Conservation (phyloP, 1,140 invertebrate genomes). For the Bombus turneri region DNA sequence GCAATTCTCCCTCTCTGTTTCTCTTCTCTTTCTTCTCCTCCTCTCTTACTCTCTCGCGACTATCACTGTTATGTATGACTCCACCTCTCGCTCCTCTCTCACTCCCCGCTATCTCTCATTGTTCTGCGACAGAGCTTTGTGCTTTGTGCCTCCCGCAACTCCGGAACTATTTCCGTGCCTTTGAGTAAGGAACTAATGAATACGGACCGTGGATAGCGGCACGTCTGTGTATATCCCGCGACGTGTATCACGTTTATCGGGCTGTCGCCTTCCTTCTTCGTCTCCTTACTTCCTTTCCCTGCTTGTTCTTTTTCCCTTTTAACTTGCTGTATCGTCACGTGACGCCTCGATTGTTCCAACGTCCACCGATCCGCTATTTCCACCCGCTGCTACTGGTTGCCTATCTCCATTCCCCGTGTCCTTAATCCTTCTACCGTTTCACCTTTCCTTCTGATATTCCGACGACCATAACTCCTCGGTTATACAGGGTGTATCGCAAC, state of each 20-base stretch:
- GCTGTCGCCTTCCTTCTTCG: slow-evolving; percentile 54
- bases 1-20: slow-evolving; percentile 68
- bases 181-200: slow-evolving; percentile 83
- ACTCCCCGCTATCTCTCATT: slow-evolving; percentile 75
- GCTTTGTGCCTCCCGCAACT: slow-evolving; percentile 80
- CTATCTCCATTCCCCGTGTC: slow-evolving; percentile 5
- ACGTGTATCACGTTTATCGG: slow-evolving; percentile 65
- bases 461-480: neutral
- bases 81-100: slow-evolving; percentile 54
- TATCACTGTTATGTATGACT: slow-evolving; percentile 52
- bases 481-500: neutral
- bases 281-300: slow-evolving; percentile 47
- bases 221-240: slow-evolving; percentile 61
- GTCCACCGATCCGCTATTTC: slow-evolving; percentile 5
- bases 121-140: slow-evolving; percentile 82
- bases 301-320: slow-evolving; percentile 32
- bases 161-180: slow-evolving; percentile 81
- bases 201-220: slow-evolving; percentile 71
- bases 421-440: slow-evolving; percentile 18
- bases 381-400: neutral
- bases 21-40: slow-evolving; percentile 53
- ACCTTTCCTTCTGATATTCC: neutral
- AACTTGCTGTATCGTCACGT: slow-evolving; percentile 35
- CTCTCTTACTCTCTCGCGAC: slow-evolving; percentile 66
- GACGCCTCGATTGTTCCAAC: slow-evolving; percentile 32